Evolutionary conservation across 1,140 invertebrate species (phyloP).

Genomic region (Trialeurodes vaporariorum): DNA sequence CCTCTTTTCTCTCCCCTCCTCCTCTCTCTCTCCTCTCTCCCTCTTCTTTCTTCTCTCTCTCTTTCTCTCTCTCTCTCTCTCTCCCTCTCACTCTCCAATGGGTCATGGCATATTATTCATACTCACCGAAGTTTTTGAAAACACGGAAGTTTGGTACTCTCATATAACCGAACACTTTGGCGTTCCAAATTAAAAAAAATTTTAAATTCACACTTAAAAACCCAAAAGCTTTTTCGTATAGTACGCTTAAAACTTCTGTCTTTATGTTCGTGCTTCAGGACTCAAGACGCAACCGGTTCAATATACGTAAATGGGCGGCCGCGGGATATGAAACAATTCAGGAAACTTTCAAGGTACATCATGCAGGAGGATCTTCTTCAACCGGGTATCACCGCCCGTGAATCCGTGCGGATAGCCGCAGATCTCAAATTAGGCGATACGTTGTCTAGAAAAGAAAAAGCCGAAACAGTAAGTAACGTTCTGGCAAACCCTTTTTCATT

Average conservation of each 20-base stretch:
- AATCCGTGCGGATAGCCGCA: conserved; percentile 74
- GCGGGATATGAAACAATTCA: conserved; percentile 60
- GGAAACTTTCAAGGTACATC: conserved; percentile 82
- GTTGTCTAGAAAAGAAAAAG: conserved; percentile 49
- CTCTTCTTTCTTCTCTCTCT: background rate
- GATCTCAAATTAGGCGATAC: conserved; percentile 70
- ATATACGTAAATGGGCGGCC: conserved; percentile 62
- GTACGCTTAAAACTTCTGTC: too few relatives aligned
- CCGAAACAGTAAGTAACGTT: conserved; percentile 55
- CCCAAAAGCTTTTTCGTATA: too few relatives aligned
- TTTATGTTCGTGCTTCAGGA: conserved; percentile 35
- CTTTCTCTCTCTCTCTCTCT: background rate
- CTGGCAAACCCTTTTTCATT: too few relatives aligned
- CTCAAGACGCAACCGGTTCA: conserved; percentile 42
- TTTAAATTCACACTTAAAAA: background rate
- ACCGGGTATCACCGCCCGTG: conserved; percentile 68
- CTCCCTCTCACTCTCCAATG: background rate
- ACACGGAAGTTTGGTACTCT: too few relatives aligned
- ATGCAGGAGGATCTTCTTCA: conserved; percentile 88
- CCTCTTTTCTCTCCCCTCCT: background rate
- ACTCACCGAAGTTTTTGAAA: too few relatives aligned
- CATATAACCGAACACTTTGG: background rate
- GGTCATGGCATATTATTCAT: too few relatives aligned
- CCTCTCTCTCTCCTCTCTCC: background rate
- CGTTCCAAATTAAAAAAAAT: background rate